Evolutionary conservation across 2,888 invertebrate genomes (phyloP).

Genomic region (Eupeodes luniger): DNA sequence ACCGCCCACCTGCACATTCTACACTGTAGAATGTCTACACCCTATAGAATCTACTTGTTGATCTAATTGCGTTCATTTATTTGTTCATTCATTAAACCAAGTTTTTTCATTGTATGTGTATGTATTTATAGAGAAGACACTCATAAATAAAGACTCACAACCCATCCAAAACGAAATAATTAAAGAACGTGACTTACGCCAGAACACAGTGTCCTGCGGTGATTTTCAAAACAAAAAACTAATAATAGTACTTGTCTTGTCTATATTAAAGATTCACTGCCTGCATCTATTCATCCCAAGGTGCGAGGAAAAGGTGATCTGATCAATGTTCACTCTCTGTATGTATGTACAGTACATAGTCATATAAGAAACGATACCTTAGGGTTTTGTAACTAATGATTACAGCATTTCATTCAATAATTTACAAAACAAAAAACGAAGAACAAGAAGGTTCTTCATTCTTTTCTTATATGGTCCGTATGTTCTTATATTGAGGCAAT

Average conservation of each 20-base stretch:
- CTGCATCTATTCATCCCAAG: slow-evolving; percentile 21
- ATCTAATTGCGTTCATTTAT: slow-evolving; percentile 65
- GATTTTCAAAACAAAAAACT: slow-evolving; percentile 41
- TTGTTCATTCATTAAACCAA: slow-evolving; percentile 62
- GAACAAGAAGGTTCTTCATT: slow-evolving; percentile 27
- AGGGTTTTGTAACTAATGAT: slow-evolving; percentile 54
- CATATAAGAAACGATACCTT: slow-evolving; percentile 19
- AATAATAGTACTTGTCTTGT: not conserved
- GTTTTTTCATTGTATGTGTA: not conserved
- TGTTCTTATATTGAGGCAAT: slow-evolving; percentile 43
- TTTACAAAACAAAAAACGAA: slow-evolving; percentile 15
- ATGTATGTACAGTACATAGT: slow-evolving; percentile 32
- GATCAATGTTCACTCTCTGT: slow-evolving; percentile 36
- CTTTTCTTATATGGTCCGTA: not conserved
- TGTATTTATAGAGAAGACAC: not conserved
- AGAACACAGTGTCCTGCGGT: slow-evolving; percentile 43
- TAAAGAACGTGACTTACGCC: slow-evolving; percentile 36
- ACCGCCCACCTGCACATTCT: slow-evolving; percentile 50
- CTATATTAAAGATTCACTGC: not conserved
- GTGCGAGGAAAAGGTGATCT: slow-evolving; percentile 57
- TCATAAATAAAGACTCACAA: slow-evolving; percentile 24
- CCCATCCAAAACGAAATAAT: slow-evolving; percentile 59
- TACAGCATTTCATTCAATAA: slow-evolving; percentile 52
- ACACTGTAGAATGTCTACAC: slow-evolving; percentile 17
- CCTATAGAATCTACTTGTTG: slow-evolving; percentile 42